phyloP scores from a whole-genome alignment of 64 coral and sea anemone genomes.

The Catalaphyllia jardinei region DNA sequence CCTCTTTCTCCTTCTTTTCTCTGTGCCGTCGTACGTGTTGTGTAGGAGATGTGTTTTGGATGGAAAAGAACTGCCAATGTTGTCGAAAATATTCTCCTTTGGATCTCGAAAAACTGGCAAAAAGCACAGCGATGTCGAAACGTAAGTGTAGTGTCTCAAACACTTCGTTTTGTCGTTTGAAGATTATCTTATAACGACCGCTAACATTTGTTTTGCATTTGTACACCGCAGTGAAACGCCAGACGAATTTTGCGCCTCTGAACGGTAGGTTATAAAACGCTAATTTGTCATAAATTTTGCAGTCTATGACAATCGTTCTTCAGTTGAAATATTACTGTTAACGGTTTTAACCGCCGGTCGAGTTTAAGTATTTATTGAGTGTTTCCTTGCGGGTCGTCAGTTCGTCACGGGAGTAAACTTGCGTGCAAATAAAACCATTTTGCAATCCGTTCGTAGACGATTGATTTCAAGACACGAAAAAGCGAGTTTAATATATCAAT shows the following conservation, averaged over 20 bases:
- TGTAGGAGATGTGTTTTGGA: slow-evolving; percentile 22
- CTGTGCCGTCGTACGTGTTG: slow-evolving; percentile 38
- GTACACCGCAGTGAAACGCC: slow-evolving; percentile 30
- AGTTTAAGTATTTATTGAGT: not conserved
- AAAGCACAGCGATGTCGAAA: slow-evolving; percentile 73
- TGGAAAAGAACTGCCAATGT: slow-evolving; percentile 46
- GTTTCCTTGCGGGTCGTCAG: not conserved
- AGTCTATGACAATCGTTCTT: not conserved
- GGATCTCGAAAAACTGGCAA: slow-evolving; percentile 69
- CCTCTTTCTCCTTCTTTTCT: not conserved
- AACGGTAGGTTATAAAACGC: slow-evolving; percentile 10
- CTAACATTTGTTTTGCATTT: not conserved
- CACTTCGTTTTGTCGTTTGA: not conserved
- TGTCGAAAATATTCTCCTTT: slow-evolving; percentile 93
- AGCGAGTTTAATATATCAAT: no score
- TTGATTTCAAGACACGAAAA: no score
- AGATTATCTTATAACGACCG: not conserved
- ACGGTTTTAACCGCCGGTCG: not conserved
- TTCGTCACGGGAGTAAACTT: not conserved
- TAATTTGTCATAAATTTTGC: not conserved
- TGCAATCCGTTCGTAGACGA: no score
- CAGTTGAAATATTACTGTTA: not conserved
- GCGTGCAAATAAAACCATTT: no score
- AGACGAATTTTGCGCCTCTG: not conserved
- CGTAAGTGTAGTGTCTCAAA: slow-evolving; percentile 51